These are phyloP conservation scores for Philereme vetulata DNA, from an alignment of 2,888 invertebrate genomes.

Conservation along the genomic window DNA sequence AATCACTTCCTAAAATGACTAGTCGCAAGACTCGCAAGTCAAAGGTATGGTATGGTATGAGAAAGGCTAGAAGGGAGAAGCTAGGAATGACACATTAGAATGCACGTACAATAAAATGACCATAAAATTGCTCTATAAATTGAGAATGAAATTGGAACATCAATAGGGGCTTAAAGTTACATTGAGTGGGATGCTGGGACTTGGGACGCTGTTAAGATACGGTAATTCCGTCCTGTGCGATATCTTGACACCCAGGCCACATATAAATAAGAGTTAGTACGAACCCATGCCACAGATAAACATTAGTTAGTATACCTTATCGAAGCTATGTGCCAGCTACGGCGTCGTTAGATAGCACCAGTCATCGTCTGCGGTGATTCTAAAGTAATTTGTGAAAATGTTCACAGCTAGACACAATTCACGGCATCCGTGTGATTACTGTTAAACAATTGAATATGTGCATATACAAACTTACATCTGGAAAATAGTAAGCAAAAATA, in stretches of 20 bases:
- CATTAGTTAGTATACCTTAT: slow-evolving; percentile 43
- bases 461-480: not conserved
- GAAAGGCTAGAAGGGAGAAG: no score
- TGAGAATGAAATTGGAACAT: slow-evolving; percentile 12
- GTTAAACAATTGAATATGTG: not conserved
- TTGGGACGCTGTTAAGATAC: slow-evolving; percentile 47
- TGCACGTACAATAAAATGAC: no score
- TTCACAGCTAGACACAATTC: slow-evolving; percentile 16
- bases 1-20: not conserved
- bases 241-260: slow-evolving; percentile 46
- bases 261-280: slow-evolving; percentile 14
- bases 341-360: slow-evolving; percentile 47
- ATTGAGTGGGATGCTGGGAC: slow-evolving; percentile 34
- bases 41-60: no score
- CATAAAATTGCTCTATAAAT: not conserved
- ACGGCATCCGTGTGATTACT: slow-evolving; percentile 1
- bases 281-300: slow-evolving; percentile 31
- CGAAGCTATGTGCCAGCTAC: slow-evolving; percentile 39
- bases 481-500: no score
- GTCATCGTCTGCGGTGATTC: slow-evolving; percentile 35
- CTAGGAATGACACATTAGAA: no score
- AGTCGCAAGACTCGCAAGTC: no score
- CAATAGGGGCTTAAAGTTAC: slow-evolving; percentile 30
- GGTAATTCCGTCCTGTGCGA: slow-evolving; percentile 52
- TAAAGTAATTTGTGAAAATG: slow-evolving; percentile 32